phyloP scores from a whole-genome alignment of 1,140 invertebrate species.

The Druon quercuslanigerum region DNA sequence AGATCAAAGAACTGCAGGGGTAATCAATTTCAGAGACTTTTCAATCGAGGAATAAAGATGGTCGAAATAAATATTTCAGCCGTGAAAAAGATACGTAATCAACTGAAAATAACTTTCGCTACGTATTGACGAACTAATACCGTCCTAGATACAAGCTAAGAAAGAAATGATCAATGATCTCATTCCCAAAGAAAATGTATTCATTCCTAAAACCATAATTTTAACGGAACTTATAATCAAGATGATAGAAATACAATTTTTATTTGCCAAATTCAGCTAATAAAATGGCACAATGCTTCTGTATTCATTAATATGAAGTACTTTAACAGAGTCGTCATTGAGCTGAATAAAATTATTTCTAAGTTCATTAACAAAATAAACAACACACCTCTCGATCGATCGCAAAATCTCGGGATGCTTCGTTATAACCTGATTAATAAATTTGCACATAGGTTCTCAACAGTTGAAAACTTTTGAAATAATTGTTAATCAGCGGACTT shows the following conservation, averaged over 20 bases:
- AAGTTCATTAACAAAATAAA: slow-evolving; percentile 6
- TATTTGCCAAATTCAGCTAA: no score
- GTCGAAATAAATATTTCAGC: slow-evolving; percentile 53
- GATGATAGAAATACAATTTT: no score
- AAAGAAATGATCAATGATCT: no score
- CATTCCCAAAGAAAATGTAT: no score
- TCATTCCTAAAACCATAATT: no score
- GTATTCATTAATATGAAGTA: not conserved
- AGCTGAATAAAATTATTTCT: slow-evolving; percentile 26
- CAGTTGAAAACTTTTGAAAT: slow-evolving; percentile 38
- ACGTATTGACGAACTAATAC: no score
- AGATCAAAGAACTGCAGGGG: no score
- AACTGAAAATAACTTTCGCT: no score
- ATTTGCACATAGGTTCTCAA: not conserved
- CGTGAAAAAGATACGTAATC: not conserved
- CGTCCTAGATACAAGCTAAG: no score
- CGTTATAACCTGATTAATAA: slow-evolving; percentile 11
- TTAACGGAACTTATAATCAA: no score
- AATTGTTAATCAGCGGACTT: slow-evolving; percentile 47
- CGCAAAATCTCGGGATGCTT: not conserved
- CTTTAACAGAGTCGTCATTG: slow-evolving; percentile 1
- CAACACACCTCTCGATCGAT: not conserved
- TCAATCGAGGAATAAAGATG: slow-evolving; percentile 53
- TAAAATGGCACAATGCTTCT: no score
- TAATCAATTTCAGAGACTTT: slow-evolving; percentile 31